Evolutionary conservation across 2,888 invertebrate genomes (phyloP).

Genomic region (Pterostichus madidus): DNA sequence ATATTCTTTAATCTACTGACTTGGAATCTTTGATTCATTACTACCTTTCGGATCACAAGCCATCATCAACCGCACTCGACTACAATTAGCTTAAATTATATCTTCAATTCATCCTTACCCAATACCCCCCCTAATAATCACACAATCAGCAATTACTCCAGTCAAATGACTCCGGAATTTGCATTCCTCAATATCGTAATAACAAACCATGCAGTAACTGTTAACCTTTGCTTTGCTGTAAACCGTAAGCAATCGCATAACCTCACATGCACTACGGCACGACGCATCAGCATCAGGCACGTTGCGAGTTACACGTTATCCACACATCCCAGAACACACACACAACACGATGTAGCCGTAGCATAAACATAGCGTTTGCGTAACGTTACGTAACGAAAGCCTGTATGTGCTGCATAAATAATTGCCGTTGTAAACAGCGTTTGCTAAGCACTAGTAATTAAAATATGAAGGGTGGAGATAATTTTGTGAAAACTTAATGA

Average conservation of each 20-base stretch:
- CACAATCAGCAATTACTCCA: too few relatives aligned
- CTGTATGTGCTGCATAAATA: conserved; percentile 51
- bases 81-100: too few relatives aligned
- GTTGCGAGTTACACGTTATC: conserved; percentile 11
- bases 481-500: conserved; percentile 50
- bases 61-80: too few relatives aligned
- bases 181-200: too few relatives aligned
- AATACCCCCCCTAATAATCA: too few relatives aligned
- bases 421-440: conserved; percentile 51
- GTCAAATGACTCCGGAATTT: too few relatives aligned
- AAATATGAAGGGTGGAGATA: conserved; percentile 54
- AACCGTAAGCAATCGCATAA: conserved; percentile 16
- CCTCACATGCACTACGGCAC: neutral
- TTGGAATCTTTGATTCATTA: too few relatives aligned
- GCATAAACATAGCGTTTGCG: conserved; percentile 22
- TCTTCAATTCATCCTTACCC: too few relatives aligned
- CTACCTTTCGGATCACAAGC: too few relatives aligned
- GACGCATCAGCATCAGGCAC: conserved; percentile 21
- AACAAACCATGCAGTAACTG: neutral
- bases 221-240: neutral
- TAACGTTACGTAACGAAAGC: conserved; percentile 4
- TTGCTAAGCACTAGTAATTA: conserved; percentile 52
- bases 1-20: too few relatives aligned
- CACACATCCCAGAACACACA: neutral
- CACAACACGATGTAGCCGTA: neutral